Conservation (phyloP, 2,888 invertebrate species). For the Eutolmus rufibarbis region DNA sequence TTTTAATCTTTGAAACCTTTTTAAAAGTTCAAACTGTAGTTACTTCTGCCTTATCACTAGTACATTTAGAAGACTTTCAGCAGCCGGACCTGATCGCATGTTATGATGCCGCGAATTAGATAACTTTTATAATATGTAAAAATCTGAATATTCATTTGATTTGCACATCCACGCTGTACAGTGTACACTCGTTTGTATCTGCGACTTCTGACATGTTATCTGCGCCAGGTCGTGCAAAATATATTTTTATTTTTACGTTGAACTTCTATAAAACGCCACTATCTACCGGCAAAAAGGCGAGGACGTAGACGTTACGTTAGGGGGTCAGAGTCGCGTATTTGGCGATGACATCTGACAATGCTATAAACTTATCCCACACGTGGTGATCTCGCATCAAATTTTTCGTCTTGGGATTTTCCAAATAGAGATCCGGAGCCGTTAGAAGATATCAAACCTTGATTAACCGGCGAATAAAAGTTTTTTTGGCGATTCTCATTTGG, state of each 20-base stretch:
- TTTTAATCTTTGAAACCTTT: neutral
- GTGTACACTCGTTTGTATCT: neutral
- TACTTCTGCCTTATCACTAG: neutral
- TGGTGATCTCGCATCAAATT: neutral
- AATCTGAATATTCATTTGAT: constrained; percentile 9
- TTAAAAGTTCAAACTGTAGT: neutral
- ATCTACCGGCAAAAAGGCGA: neutral
- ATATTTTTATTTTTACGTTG: neutral
- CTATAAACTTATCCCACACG: constrained; percentile 10
- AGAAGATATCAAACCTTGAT: neutral
- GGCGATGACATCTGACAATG: neutral
- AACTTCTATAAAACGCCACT: neutral
- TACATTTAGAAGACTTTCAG: neutral
- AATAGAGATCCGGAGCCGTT: neutral
- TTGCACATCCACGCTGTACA: neutral
- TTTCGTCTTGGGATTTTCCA: constrained; percentile 9
- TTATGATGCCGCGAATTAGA: neutral
- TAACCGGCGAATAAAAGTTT: neutral
- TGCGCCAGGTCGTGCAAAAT: neutral
- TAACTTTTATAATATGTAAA: neutral
- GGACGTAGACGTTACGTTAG: neutral
- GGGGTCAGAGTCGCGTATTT: neutral
- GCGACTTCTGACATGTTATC: neutral
- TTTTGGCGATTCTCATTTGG: neutral
- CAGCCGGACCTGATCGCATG: neutral